Conservation (phyloP, 2,113 vertebrate species). For the Thermophis baileyi region DNA sequence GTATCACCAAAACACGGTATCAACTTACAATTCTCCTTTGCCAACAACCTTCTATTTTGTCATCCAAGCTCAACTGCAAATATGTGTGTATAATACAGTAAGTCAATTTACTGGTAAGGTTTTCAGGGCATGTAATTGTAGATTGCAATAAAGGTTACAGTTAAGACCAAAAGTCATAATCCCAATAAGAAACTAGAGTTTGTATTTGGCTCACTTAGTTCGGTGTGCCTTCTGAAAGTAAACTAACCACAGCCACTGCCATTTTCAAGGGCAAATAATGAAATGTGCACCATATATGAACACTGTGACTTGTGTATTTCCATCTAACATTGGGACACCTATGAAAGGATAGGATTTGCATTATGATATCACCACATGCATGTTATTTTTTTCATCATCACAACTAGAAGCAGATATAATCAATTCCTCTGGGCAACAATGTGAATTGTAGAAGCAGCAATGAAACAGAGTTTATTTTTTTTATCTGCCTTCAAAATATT, state of each 20-base stretch:
- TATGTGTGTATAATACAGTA: neutral
- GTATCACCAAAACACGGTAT: neutral
- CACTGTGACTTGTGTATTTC: neutral
- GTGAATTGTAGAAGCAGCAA: neutral
- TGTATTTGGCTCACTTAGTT: neutral
- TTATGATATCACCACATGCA: neutral
- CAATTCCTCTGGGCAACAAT: neutral
- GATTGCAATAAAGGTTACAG: neutral
- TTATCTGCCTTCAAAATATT: neutral
- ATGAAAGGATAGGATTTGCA: neutral
- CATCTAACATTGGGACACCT: neutral
- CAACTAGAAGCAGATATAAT: neutral
- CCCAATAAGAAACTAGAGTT: neutral
- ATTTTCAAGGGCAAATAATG: neutral
- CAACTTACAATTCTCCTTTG: neutral
- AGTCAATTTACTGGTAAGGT: neutral
- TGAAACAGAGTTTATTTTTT: neutral
- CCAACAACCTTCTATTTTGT: neutral
- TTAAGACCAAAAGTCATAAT: neutral
- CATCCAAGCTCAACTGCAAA: neutral
- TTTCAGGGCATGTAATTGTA: neutral
- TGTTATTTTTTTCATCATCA: neutral
- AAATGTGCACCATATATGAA: neutral
- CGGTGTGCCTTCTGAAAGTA: neutral
- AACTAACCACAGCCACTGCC: neutral